Percentiles rank a stretch among this genome's conserved stretches.
These are phyloP conservation scores for Chunga burmeisteri DNA, from an alignment of 2,113 vertebrate genomes.

Conservation along the genomic window DNA sequence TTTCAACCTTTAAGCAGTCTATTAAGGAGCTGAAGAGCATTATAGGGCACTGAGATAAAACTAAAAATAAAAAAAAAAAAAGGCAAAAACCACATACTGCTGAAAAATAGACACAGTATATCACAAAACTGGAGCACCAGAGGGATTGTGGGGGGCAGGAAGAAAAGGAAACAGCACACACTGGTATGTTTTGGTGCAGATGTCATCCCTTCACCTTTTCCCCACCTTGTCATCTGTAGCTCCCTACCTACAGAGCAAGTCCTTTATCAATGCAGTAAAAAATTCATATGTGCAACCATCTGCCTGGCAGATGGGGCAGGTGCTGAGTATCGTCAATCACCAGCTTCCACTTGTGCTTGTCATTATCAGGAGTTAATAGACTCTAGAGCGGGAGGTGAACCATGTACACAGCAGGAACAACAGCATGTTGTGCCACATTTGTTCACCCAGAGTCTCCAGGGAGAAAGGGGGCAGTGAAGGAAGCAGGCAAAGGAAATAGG, in stretches of 20 bases:
- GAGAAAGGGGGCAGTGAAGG: not conserved
- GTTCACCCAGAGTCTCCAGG: not conserved
- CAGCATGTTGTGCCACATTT: not conserved
- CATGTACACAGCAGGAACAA: not conserved
- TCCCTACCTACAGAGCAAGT: not conserved
- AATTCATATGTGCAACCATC: not conserved
- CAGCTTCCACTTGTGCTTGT: not conserved
- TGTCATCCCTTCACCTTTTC: not conserved
- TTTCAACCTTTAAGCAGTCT: not conserved
- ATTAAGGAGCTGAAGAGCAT: not conserved
- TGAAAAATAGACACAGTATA: not conserved
- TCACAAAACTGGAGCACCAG: not conserved
- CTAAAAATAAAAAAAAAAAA: not conserved
- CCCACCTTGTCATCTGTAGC: not conserved
- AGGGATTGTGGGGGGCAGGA: accelerated
- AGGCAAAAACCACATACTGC: accelerated
- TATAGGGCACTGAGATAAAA: not conserved
- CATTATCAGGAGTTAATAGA: not conserved
- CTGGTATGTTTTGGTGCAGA: not conserved
- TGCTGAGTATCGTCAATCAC: not conserved
- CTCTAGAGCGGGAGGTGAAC: not conserved
- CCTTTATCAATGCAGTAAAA: not conserved
- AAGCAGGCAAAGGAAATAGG: not conserved
- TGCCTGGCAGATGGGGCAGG: conserved; percentile 33
- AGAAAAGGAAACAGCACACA: not conserved